Conservation (phyloP, 2,797 vertebrate genomes). For the Pipistrellus nathusii region DNA sequence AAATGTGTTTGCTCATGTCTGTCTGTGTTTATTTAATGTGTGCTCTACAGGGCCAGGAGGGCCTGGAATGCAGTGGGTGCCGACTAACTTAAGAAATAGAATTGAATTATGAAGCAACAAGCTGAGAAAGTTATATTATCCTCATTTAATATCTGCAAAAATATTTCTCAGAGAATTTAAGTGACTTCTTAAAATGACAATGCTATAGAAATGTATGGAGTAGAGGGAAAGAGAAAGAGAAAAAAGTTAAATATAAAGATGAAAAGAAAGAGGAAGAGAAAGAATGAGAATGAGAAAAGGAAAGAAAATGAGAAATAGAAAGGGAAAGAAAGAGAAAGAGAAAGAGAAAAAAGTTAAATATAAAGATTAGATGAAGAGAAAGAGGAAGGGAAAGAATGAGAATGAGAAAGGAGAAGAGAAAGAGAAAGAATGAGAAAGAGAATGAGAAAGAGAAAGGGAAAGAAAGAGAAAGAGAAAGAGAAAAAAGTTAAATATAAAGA, state of each 20-base stretch:
- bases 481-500: accelerated
- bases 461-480: not conserved
- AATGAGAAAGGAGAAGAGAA: not conserved
- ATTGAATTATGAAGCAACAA: constrained; percentile 7
- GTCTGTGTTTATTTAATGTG: not conserved
- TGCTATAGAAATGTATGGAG: not conserved
- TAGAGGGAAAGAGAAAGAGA: not conserved
- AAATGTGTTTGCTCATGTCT: not conserved
- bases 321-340: not conserved
- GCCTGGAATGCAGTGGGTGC: not conserved
- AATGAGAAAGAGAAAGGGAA: not conserved
- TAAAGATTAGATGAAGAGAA: no score
- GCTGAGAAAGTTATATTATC: not conserved
- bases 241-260: not conserved
- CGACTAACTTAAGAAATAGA: not conserved
- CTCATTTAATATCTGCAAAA: not conserved
- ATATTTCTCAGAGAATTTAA: constrained; percentile 19
- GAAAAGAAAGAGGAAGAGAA: no score
- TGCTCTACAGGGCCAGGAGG: not conserved
- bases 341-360: no score
- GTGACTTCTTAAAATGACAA: not conserved
- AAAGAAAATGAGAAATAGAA: not conserved
- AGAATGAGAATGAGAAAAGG: no score
- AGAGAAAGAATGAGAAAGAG: no score
- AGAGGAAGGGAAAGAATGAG: not conserved